These are phyloP conservation scores for Moxostoma hubbsi DNA, from an alignment of 2,797 vertebrate genomes.

Conservation along the genomic window DNA sequence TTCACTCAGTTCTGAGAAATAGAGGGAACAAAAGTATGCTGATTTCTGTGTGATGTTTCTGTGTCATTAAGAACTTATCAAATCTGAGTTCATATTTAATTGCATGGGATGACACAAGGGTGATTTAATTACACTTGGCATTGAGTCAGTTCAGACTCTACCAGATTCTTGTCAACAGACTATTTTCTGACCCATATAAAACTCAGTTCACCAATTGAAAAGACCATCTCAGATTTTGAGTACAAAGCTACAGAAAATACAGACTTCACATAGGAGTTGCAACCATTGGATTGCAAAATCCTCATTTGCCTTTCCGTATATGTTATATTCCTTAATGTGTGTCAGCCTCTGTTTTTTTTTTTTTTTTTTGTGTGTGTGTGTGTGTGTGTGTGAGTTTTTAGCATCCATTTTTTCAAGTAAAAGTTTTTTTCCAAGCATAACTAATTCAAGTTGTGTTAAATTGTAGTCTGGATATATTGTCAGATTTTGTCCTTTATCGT, in stretches of 20 bases:
- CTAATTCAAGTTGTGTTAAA: not conserved
- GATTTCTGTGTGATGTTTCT: not conserved
- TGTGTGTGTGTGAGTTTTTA: no score
- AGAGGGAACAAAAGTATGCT: not conserved
- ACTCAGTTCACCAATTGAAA: conserved; percentile 4
- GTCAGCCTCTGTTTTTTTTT: no score
- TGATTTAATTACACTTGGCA: conserved; percentile 29
- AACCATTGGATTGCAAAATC: not conserved
- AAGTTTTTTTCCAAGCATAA: not conserved
- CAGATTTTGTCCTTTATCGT: not conserved
- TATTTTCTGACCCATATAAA: conserved; percentile 18
- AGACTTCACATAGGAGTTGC: not conserved
- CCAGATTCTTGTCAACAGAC: conserved; percentile 30
- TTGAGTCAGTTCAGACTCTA: conserved; percentile 21
- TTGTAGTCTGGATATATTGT: not conserved
- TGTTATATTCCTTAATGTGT: not conserved
- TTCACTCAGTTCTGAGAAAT: not conserved
- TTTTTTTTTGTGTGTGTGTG: no score
- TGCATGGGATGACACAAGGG: conserved; percentile 3
- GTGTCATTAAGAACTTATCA: not conserved
- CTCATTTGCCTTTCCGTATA: not conserved
- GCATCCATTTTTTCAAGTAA: no score
- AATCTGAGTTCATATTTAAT: conserved; percentile 14
- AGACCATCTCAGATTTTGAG: conserved; percentile 9
- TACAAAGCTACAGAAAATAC: conserved; percentile 1